Evolutionary conservation across 30 jellyfish, hydroid and myxozoan species (phyloP).

Genomic region (Hydractinia echinata): DNA sequence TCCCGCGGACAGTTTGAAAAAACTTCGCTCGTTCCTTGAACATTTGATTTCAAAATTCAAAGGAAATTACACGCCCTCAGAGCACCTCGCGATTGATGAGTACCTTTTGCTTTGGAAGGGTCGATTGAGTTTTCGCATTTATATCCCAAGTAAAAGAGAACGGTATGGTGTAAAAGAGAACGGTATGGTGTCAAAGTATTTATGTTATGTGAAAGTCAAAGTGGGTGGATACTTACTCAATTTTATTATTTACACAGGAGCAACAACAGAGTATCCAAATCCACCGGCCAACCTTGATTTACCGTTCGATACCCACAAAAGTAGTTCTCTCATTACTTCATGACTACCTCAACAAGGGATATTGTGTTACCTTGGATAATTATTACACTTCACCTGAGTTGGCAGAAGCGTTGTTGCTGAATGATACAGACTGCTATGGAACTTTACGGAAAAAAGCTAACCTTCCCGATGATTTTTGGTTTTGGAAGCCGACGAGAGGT

Average conservation of each 20-base stretch:
- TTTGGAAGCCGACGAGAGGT: not conserved
- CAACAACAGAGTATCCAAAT: conserved; percentile 5
- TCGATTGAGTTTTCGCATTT: conserved; percentile 11
- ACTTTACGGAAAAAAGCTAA: not conserved
- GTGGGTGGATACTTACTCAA: conserved; percentile 20
- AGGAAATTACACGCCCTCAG: conserved; percentile 1
- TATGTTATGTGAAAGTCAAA: too few species aligned
- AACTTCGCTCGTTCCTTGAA: conserved; percentile 6
- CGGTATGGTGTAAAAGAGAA: conserved; percentile 34
- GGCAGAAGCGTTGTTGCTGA: not conserved
- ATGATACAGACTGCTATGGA: not conserved
- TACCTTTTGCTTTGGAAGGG: conserved; percentile 21
- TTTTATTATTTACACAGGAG: conserved; percentile 21
- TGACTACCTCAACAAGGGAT: not conserved
- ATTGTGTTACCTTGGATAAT: not conserved
- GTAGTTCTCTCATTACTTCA: not conserved
- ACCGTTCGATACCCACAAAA: not conserved
- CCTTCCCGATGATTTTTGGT: conserved; percentile 1
- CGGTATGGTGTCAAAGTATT: not conserved
- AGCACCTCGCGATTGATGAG: conserved; percentile 11
- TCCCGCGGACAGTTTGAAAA: conserved; percentile 8
- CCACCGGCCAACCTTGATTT: not conserved
- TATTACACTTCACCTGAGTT: not conserved
- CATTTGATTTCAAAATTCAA: conserved; percentile 2
- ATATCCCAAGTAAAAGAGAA: conserved; percentile 16